Evolutionary conservation across 2,888 invertebrate genomes (phyloP), one percentile per base, ranked within the genome.

Genomic region (Pyrochroa serraticornis): DNA sequence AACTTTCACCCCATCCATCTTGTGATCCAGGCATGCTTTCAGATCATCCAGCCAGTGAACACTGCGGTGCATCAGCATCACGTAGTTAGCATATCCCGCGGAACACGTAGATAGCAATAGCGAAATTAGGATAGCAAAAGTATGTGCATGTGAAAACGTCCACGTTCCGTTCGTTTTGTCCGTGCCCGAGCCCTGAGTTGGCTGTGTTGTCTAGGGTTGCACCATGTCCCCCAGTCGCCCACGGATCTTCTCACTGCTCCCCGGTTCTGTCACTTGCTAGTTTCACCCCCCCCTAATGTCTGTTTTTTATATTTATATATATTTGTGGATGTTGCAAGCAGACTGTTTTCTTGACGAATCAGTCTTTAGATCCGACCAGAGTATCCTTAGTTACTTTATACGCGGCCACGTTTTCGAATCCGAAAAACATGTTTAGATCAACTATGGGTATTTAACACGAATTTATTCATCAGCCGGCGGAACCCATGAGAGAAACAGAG

Each of bases 401-500:
- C 57, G 57, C 57, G 57, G 34, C 43, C 38, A 58, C 22, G 32
- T 22, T 7, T 31, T 44, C 43, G 41, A 47, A 30, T 42, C 44
- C 44, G 44, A 56, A 37, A 38, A 49, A 36, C 49, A 58, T 60
- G 32, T 51, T 56, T 60, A 57, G 60, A 52, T 35, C 44, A 60
- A 53, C 52, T 33, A 54, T 60, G 50, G 57, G 54, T 63, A 44
- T 63, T 71, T 74, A 77, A 74, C 75, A 73, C 74, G 76, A 75
- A 78, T 80, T 82, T 80, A 80, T 83, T 85, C 85, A 81, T 83
- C 83, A 87, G 87, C 86, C 86, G 83, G 85, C 86, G 83, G 87
- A 87, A 85, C 85, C 86, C 81, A 86, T 87, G 84, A 85, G 85
- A 85, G 87, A 87, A 85, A 87, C 87, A 84, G 87, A 87, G 85